Conservation (phyloP, 2,797 vertebrate genomes). For the Leptoclinus maculatus region DNA sequence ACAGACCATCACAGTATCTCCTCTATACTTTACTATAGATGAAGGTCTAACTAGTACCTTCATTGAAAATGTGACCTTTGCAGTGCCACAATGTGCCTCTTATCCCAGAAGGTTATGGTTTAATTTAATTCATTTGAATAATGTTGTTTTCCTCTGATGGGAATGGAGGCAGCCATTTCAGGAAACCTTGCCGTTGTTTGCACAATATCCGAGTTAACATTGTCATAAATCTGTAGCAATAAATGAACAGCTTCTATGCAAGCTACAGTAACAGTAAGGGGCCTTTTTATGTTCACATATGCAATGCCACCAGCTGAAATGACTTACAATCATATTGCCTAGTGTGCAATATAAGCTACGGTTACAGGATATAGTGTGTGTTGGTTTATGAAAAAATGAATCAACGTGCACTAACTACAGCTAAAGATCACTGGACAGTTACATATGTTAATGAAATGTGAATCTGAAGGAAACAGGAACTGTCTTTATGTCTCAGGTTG, state of each 20-base stretch:
- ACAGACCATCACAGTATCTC: not conserved
- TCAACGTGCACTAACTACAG: not conserved
- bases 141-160: not conserved
- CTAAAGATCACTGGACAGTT: not conserved
- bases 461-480: not conserved
- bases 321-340: not conserved
- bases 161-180: not conserved
- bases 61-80: not conserved
- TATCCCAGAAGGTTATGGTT: not conserved
- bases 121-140: not conserved
- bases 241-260: not conserved
- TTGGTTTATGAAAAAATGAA: not conserved
- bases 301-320: not conserved
- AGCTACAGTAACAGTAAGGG: no score
- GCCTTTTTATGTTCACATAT: not conserved
- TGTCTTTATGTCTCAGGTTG: constrained; percentile 36
- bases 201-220: not conserved
- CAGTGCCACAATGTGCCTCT: not conserved
- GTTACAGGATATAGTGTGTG: not conserved
- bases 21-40: not conserved
- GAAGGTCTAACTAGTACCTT: not conserved
- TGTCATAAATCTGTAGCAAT: not conserved
- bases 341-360: not conserved
- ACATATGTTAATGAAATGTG: not conserved
- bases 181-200: not conserved